Base-by-base conservation (phyloP, 2,113 vertebrate genomes). In the Lichenostomus cassidix region DNA sequence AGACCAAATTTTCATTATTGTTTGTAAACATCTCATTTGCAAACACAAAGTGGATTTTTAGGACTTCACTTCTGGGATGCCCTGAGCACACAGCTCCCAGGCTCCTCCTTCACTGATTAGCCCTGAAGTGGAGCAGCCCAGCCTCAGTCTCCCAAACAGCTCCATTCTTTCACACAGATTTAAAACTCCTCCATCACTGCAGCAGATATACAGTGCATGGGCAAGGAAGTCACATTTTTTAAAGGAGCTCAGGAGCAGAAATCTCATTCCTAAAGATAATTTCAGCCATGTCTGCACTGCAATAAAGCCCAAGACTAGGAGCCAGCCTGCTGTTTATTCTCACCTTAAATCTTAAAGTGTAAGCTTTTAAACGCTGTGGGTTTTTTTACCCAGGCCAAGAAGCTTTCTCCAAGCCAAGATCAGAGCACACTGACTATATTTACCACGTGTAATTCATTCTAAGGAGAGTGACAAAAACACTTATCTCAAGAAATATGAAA, bases 1-100 rank as follows among this genome's bases (percentile, higher is more conserved):
- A 71, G 15, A 5, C 0, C 84, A 52, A 0, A 28, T 75, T 56
- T 59, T 64, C 84, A 21, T 78, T 75, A 22, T 56, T 87, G 56
- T 87, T 91, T 78, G 81, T 84, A 92, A 95, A 87, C 5, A 2
- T 16, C 65, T 95, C 69, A 59, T 89, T 91, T 81, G 87, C 69
- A 91, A 95, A 77, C 84, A 77, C 27, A 47, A 84, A 82, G 39
- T 31, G 52, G 8, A 1, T 75, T 82, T 81, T 87, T 42, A 68
- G 81, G 60, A 44, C 62, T 86, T 52, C 21, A 41, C 71, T 91
- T 67, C 44, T 64, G 77, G 56, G 77, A 82, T 42, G 49, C 52
- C 42, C 80, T 41, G 42, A 65, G 68, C 68, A 41, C 67, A 37
- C 67, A 73, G 63, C 83, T 95, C 31, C 19, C 68, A n/a, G 37